Percentiles rank a stretch among this genome's conserved stretches.
phyloP scores from a whole-genome alignment of 2,113 vertebrate species.

The Neoarius graeffei region DNA sequence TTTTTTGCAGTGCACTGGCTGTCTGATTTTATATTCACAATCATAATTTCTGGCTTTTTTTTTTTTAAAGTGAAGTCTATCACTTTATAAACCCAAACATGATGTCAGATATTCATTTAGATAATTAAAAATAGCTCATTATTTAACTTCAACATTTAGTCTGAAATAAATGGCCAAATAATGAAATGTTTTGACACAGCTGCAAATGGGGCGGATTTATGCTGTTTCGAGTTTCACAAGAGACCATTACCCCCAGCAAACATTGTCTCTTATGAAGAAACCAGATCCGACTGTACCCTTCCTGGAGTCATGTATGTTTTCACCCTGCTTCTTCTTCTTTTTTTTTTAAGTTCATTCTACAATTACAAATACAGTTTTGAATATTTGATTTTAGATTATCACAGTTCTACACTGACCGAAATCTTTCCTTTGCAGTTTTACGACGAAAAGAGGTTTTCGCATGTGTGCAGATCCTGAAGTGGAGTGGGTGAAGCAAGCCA shows the following conservation, averaged over 20 bases:
- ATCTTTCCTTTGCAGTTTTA: conserved; percentile 5
- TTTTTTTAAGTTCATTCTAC: neutral
- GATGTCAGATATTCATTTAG: neutral
- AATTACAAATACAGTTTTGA: neutral
- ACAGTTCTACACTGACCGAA: neutral
- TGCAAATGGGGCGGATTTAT: neutral
- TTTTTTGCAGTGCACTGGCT: too few relatives aligned
- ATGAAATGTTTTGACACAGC: neutral
- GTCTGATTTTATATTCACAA: too few relatives aligned
- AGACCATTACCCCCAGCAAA: fast-evolving
- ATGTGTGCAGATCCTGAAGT: neutral
- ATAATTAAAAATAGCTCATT: neutral
- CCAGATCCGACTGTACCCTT: conserved; percentile 35
- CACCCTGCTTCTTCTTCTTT: neutral
- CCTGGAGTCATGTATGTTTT: conserved; percentile 59
- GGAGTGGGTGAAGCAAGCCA: conserved; percentile 16
- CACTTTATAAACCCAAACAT: neutral
- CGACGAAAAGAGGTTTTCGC: neutral
- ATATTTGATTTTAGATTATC: neutral
- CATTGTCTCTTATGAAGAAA: conserved; percentile 20
- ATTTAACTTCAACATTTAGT: neutral
- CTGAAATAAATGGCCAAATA: neutral
- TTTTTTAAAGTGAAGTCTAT: neutral
- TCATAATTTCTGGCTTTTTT: too few relatives aligned
- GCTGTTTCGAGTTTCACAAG: conserved; percentile 13